Base-by-base conservation (phyloP, 1,140 invertebrate genomes). In the Drosophila sturtevanti region DNA sequence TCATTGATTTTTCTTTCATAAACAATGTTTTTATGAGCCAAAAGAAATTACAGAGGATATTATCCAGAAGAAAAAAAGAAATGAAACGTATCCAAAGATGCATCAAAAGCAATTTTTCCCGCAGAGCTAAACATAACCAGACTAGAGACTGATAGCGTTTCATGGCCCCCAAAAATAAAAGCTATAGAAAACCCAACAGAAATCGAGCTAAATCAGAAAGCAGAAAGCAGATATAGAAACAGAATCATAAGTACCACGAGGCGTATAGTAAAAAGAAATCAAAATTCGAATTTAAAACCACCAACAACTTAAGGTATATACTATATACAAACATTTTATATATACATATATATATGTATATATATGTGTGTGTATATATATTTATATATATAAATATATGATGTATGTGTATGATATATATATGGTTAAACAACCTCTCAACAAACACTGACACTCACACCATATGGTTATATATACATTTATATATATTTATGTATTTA, bases 81-180 rank as follows among this genome's bases (percentile, higher is more conserved):
- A 78, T 79, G 85, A 85, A 89, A 89, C 87, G 86, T 82, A 87
- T 90, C 86, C 86, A 90, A 90, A 90, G 86, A 90, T 90, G 87
- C 86, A 90, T 79, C 86, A 79, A 89, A 81, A 85, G 81, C 81
- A 76, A 81, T 81, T 70, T 65, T 74, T 58, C 67, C n/a, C 16
- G 16, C 41, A 21, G 41, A 77, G 72, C 72, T 41, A 58, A 64
- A 67, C 18, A 61, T 59, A 63, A 35, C 16, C 59, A 51, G 79
- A 80, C 63, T 67, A 82, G 87, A 91, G 90, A 91, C 87, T 90
- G 90, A 91, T 91, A 72, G 81, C 86, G 82, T 89, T 91, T 90
- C 86, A 89, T 78, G 82, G 58, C 75, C 63, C 72, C 35, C 51
- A 51, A 52, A 71, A 27, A 54, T 58, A 65, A 65, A 18, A 51